Percentiles rank a stretch among this genome's conserved stretches.
Evolutionary conservation across 2,888 invertebrate genomes (phyloP).

Genomic region (Monopis laevigella): DNA sequence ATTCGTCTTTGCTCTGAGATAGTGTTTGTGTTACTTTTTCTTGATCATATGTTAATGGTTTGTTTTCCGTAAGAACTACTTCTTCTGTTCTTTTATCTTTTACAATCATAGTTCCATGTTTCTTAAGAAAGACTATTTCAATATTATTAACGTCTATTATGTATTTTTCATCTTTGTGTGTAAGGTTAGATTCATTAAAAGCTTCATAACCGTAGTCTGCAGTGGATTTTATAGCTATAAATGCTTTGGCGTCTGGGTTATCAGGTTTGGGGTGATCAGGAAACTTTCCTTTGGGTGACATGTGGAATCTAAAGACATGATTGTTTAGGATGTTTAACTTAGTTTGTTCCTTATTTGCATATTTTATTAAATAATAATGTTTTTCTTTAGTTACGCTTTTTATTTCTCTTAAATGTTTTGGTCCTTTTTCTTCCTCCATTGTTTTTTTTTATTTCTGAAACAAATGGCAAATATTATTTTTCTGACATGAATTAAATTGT

Average conservation of each 20-base stretch:
- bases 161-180: conserved; percentile 27
- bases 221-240: conserved; percentile 37
- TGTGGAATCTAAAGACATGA: conserved; percentile 49
- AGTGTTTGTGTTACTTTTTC: conserved; percentile 33
- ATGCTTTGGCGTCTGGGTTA: conserved; percentile 37
- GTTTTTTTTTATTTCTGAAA: conserved; percentile 1
- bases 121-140: conserved; percentile 39
- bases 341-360: conserved; percentile 36
- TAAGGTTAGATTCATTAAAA: conserved; percentile 34
- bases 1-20: conserved; percentile 35
- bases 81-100: conserved; percentile 37
- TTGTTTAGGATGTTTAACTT: conserved; percentile 41
- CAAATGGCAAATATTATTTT: no score
- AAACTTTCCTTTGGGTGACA: conserved; percentile 43
- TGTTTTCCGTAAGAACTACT: conserved; percentile 36
- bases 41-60: conserved; percentile 33
- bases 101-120: conserved; percentile 35
- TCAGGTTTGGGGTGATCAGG: conserved; percentile 43
- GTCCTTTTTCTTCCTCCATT: background rate
- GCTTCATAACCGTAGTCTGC: conserved; percentile 35
- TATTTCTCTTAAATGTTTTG: conserved; percentile 22
- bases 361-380: conserved; percentile 33
- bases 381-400: conserved; percentile 32
- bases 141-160: conserved; percentile 38
- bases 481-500: no score